phyloP scores from a whole-genome alignment of 1,140 invertebrate species.

The Thalassaphorura encarpata region DNA sequence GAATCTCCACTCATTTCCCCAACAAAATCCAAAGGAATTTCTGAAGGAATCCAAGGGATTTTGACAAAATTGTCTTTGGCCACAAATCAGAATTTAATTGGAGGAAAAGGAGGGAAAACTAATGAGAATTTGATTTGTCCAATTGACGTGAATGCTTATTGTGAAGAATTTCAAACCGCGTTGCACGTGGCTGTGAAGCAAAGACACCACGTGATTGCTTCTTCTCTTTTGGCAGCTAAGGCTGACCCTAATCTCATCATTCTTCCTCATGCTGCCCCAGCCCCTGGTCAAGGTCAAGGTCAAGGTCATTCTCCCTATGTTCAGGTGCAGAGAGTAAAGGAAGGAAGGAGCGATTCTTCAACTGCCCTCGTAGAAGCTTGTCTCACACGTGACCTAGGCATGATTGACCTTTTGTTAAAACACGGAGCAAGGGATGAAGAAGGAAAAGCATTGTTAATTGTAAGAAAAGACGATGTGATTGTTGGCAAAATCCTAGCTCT shows the following conservation, averaged over 20 bases:
- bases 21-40: constrained; percentile 58
- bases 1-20: no score
- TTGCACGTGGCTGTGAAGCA: constrained; percentile 67
- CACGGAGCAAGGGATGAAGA: constrained; percentile 80
- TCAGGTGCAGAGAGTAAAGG: background rate
- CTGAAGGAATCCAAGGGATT: constrained; percentile 74
- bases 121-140: constrained; percentile 51
- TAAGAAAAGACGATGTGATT: constrained; percentile 58
- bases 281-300: no score
- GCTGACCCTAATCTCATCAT: constrained; percentile 43
- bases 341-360: constrained; percentile 9
- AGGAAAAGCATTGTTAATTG: constrained; percentile 63
- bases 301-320: no score
- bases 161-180: constrained; percentile 64
- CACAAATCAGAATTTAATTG: constrained; percentile 27
- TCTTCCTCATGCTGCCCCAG: background rate
- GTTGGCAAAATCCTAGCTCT: constrained; percentile 64
- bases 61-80: constrained; percentile 56
- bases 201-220: constrained; percentile 61
- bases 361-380: constrained; percentile 64
- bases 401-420: constrained; percentile 65
- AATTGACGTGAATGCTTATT: constrained; percentile 61
- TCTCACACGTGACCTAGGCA: constrained; percentile 49
- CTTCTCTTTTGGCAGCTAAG: constrained; percentile 54
- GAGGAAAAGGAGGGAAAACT: background rate